Percentiles rank a stretch among this genome's conserved stretches.
These are phyloP conservation scores for Dreissena rostriformis DNA, from an alignment of 1,140 invertebrate genomes.

Conservation along the genomic window DNA sequence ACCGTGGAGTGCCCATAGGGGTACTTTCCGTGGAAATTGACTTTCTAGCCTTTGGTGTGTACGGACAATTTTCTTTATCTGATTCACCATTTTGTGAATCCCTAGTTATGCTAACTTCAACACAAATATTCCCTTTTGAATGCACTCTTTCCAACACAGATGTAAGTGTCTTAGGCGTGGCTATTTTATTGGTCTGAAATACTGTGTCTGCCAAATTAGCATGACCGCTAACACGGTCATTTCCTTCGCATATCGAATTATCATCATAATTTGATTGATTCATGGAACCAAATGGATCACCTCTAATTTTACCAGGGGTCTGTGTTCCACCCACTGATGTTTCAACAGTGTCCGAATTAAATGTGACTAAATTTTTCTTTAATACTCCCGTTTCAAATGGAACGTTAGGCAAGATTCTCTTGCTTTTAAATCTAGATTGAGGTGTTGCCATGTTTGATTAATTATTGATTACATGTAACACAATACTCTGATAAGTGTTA, in stretches of 20 bases:
- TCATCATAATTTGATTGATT: slow-evolving; percentile 47
- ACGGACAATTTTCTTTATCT: slow-evolving; percentile 40
- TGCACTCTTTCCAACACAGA: neutral
- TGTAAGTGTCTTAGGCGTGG: neutral
- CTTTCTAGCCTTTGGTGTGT: neutral
- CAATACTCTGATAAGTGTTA: slow-evolving; percentile 20
- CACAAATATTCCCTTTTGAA: slow-evolving; percentile 38
- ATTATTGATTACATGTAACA: slow-evolving; percentile 24
- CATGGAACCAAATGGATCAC: slow-evolving; percentile 61
- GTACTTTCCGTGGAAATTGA: neutral
- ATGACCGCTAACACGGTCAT: slow-evolving; percentile 6
- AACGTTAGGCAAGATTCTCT: slow-evolving; percentile 46
- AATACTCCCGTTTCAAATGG: slow-evolving; percentile 11
- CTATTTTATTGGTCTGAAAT: neutral
- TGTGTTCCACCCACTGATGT: slow-evolving; percentile 79
- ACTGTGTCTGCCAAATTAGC: neutral
- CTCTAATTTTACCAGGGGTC: slow-evolving; percentile 69
- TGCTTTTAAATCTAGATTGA: slow-evolving; percentile 25
- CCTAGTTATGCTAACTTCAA: slow-evolving; percentile 24
- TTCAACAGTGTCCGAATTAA: slow-evolving; percentile 74
- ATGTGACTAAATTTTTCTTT: slow-evolving; percentile 65
- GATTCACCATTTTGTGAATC: slow-evolving; percentile 33
- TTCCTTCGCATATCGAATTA: slow-evolving; percentile 39
- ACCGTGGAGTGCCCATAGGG: neutral
- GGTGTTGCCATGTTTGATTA: slow-evolving; percentile 44